Evolutionary conservation across 1,140 invertebrate genomes (phyloP).

Genomic region (Drosophila watanabei): DNA sequence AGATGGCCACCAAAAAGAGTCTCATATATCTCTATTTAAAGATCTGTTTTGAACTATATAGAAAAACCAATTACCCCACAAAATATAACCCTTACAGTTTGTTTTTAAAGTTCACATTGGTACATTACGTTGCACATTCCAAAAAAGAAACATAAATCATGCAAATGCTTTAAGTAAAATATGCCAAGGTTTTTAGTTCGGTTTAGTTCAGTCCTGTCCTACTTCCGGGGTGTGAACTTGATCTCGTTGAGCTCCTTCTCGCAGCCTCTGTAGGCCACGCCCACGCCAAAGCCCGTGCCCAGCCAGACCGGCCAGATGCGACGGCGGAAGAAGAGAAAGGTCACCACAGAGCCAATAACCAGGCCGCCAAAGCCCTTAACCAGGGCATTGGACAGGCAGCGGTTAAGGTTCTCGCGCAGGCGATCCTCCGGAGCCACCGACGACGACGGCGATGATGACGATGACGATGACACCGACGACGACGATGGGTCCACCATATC

Average conservation of each 20-base stretch:
- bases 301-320: conserved; percentile 90
- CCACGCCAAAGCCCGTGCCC: conserved; percentile 91
- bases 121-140: conserved; percentile 1
- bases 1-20: not conserved
- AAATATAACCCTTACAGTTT: not conserved
- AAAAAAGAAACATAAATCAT: conserved; percentile 8
- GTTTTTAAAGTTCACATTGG: not conserved
- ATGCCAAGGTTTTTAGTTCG: not conserved
- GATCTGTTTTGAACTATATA: not conserved
- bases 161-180: conserved; percentile 8
- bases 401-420: conserved; percentile 87
- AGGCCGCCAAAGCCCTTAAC: conserved; percentile 90
- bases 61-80: not conserved
- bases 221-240: conserved; percentile 25
- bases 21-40: not conserved
- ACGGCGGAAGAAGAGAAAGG: conserved; percentile 89
- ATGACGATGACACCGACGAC: not conserved
- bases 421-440: conserved; percentile 86
- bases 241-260: conserved; percentile 88
- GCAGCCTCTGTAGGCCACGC: conserved; percentile 92
- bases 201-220: not conserved
- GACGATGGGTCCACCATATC: not conserved
- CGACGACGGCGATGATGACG: not conserved
- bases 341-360: conserved; percentile 89
- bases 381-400: conserved; percentile 88